Percentiles rank a stretch among this genome's conserved stretches.
Evolutionary conservation across 2,888 invertebrate species (phyloP).

Genomic region (Eristalis intricaria): DNA sequence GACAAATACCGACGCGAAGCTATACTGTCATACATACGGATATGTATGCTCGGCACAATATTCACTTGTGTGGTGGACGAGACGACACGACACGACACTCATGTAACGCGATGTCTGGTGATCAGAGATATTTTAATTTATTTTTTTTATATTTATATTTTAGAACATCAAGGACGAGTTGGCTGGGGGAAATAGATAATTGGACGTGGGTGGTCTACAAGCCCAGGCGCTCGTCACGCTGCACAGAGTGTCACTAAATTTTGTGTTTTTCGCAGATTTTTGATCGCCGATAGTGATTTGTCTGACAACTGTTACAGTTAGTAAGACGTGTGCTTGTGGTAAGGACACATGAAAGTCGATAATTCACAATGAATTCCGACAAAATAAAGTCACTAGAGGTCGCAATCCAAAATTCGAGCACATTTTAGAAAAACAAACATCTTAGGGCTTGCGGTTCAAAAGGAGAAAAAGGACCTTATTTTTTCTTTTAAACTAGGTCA

Average conservation of each 20-base stretch:
- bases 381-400: not conserved
- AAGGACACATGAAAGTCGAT: not conserved
- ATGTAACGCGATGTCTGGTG: not conserved
- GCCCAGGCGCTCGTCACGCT: not conserved
- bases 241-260: not conserved
- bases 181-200: not conserved
- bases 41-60: not conserved
- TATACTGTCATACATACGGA: not conserved
- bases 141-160: not conserved
- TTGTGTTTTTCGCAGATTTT: not conserved
- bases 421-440: too few relatives aligned
- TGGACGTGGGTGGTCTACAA: not conserved
- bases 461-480: too few relatives aligned
- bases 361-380: not conserved
- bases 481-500: too few relatives aligned
- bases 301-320: not conserved
- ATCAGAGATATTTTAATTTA: not conserved
- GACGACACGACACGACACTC: not conserved
- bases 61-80: not conserved
- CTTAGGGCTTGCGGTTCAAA: too few relatives aligned
- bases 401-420: too few relatives aligned
- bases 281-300: not conserved
- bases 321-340: not conserved
- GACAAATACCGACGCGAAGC: not conserved
- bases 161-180: not conserved